A percentile compares a stretch with the other conserved stretches of the same genome.
phyloP scores from a whole-genome alignment of 2,797 vertebrate genomes.

The Falco biarmicus region DNA sequence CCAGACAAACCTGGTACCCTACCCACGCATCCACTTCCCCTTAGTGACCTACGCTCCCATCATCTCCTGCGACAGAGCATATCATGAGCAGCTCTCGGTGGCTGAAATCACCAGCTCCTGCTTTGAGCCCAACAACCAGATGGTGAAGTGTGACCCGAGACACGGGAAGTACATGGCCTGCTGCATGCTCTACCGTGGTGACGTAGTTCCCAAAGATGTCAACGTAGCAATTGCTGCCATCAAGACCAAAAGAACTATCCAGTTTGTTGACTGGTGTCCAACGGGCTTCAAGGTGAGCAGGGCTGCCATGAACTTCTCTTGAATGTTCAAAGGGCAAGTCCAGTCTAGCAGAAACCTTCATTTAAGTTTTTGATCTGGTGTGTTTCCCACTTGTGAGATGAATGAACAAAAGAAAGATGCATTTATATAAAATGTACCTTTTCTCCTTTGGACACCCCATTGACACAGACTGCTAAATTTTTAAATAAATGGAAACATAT shows the following conservation, averaged over 20 bases:
- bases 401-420: neutral
- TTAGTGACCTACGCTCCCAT: conserved; percentile 80
- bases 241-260: conserved; percentile 87
- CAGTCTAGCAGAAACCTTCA: neutral
- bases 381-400: neutral
- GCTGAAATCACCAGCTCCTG: conserved; percentile 68
- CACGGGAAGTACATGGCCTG: conserved; percentile 87
- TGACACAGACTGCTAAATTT: neutral
- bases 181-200: conserved; percentile 90
- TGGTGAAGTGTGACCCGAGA: conserved; percentile 82
- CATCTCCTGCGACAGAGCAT: conserved; percentile 76
- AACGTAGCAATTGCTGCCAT: conserved; percentile 89
- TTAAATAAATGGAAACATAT: neutral
- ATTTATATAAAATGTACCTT: neutral
- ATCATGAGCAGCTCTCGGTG: conserved; percentile 78
- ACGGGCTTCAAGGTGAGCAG: conserved; percentile 60
- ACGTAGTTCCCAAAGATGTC: conserved; percentile 91
- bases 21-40: conserved; percentile 81
- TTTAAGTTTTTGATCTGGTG: neutral
- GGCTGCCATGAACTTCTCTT: neutral
- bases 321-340: neutral
- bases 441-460: neutral
- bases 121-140: conserved; percentile 81
- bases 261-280: conserved; percentile 86
- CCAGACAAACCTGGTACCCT: conserved; percentile 83